phyloP scores from a whole-genome alignment of 2,113 vertebrate genomes.

The Globicephala melas region DNA sequence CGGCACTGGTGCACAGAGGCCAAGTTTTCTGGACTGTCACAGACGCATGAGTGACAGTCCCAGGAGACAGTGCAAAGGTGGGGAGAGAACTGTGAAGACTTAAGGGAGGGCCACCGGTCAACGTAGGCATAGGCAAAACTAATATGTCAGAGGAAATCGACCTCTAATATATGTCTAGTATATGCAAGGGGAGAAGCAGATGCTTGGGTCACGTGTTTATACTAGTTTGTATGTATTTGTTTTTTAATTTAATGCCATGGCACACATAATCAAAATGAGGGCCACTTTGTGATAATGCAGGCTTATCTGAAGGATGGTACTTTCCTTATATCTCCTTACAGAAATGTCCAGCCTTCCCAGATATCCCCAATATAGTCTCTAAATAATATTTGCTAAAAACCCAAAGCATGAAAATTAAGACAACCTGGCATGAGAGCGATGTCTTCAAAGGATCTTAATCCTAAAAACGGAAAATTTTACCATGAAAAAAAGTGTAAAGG shows the following conservation, averaged over 20 bases:
- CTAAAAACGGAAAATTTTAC: neutral
- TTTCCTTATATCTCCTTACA: neutral
- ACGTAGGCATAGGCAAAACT: neutral
- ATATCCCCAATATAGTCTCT: neutral
- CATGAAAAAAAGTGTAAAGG: neutral
- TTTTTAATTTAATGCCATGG: neutral
- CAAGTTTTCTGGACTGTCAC: neutral
- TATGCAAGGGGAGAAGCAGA: neutral
- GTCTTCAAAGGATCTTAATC: neutral
- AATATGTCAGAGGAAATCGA: neutral
- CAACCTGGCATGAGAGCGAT: neutral
- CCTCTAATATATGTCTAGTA: neutral
- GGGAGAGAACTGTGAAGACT: neutral
- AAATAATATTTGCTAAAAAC: neutral
- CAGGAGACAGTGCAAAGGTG: neutral
- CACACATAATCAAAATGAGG: neutral
- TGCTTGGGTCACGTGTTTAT: too few species aligned
- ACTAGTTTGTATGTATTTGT: neutral
- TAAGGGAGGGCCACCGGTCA: neutral
- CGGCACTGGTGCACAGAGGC: neutral
- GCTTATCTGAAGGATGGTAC: neutral
- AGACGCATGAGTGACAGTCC: neutral
- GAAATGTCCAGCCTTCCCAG: neutral
- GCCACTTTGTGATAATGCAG: neutral
- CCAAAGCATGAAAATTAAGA: conserved; percentile 6